These are phyloP conservation scores for Dipodomys stephensi DNA, from an alignment of 2,113 vertebrate genomes.

Conservation along the genomic window DNA sequence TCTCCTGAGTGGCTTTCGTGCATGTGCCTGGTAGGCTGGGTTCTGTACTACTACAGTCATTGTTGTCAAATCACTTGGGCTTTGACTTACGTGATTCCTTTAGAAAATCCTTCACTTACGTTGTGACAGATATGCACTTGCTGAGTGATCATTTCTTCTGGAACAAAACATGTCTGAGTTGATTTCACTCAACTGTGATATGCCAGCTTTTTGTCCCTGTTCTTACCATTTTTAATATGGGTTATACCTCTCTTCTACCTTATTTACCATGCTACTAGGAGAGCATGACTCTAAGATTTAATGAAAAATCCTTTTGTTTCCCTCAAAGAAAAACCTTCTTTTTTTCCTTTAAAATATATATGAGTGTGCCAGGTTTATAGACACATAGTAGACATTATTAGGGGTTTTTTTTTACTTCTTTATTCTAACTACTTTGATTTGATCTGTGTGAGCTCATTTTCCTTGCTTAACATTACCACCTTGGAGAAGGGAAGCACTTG, in stretches of 20 bases:
- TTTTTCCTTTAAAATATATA: background rate
- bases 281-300: background rate
- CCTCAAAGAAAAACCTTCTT: too few relatives aligned
- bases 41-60: background rate
- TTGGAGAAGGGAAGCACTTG: background rate
- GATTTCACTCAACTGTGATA: background rate
- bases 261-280: background rate
- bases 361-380: background rate
- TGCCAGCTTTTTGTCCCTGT: too few relatives aligned
- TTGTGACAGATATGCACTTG: background rate
- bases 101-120: background rate
- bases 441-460: background rate
- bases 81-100: background rate
- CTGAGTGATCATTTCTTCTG: background rate
- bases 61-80: background rate
- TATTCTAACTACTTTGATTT: constrained; percentile 28
- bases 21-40: background rate
- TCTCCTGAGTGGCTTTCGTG: background rate
- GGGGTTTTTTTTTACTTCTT: constrained; percentile 20
- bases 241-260: background rate
- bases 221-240: background rate
- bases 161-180: background rate
- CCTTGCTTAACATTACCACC: background rate
- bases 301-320: background rate
- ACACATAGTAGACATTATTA: background rate